These are phyloP conservation scores for Habrosyne pyritoides DNA, from an alignment of 2,888 invertebrate genomes.

Conservation along the genomic window DNA sequence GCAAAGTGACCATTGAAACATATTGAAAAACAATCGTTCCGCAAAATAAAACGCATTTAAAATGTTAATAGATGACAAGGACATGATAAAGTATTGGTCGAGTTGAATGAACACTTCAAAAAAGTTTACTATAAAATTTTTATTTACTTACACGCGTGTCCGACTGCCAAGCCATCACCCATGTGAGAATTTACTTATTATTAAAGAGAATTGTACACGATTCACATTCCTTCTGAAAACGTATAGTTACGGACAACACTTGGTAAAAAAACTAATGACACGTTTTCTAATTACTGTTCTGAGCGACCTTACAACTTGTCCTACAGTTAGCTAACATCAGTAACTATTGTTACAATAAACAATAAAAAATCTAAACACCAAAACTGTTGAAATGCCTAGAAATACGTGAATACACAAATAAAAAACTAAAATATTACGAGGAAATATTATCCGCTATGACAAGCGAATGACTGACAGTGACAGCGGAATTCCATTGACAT, in stretches of 20 bases:
- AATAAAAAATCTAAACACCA: slow-evolving; percentile 65
- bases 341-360: slow-evolving; percentile 46
- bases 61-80: slow-evolving; percentile 72
- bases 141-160: slow-evolving; percentile 77
- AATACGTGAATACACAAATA: slow-evolving; percentile 73
- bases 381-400: slow-evolving; percentile 61
- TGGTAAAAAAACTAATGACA: slow-evolving; percentile 73
- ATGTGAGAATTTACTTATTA: slow-evolving; percentile 78
- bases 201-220: slow-evolving; percentile 68
- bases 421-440: slow-evolving; percentile 77
- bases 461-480: slow-evolving; percentile 49
- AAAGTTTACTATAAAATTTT: slow-evolving; percentile 27
- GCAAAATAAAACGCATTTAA: slow-evolving; percentile 57
- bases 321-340: slow-evolving; percentile 60
- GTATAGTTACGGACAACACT: slow-evolving; percentile 73
- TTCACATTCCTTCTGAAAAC: slow-evolving; percentile 73
- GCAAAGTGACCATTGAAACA: slow-evolving; percentile 35
- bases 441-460: slow-evolving; percentile 56
- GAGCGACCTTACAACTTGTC: slow-evolving; percentile 49
- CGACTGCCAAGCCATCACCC: slow-evolving; percentile 84
- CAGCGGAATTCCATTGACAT: background rate
- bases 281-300: slow-evolving; percentile 68
- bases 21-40: slow-evolving; percentile 46
- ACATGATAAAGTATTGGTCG: slow-evolving; percentile 45
- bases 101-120: slow-evolving; percentile 3